These are phyloP conservation scores for Palythoa heliodiscus DNA, from an alignment of 92 coral and sea anemone genomes.

Conservation along the genomic window DNA sequence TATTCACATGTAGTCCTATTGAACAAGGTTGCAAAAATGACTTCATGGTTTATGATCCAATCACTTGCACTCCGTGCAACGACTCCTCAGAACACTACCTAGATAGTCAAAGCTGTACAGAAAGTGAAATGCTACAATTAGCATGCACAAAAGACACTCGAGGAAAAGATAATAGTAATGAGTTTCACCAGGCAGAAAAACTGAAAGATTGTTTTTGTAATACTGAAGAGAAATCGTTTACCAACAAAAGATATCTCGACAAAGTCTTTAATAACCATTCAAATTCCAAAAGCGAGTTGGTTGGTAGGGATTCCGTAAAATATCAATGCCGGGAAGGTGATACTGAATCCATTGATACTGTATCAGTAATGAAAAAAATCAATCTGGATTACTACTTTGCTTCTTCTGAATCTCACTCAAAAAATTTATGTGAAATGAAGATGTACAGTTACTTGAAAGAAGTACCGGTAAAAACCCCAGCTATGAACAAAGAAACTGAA, in stretches of 20 bases:
- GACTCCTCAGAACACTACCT: not conserved
- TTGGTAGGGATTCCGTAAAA: not conserved
- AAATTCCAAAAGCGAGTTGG: not conserved
- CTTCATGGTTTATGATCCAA: not conserved
- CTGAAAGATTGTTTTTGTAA: not conserved
- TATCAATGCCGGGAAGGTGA: not conserved
- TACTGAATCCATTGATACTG: not conserved
- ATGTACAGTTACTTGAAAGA: too few species aligned
- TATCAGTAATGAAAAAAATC: not conserved
- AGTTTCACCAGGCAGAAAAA: not conserved
- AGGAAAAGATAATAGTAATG: not conserved
- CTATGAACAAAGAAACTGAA: not conserved
- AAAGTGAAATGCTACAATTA: not conserved
- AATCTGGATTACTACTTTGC: not conserved
- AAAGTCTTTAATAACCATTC: not conserved
- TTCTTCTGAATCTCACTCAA: not conserved
- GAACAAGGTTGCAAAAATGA: not conserved
- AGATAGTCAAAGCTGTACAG: not conserved
- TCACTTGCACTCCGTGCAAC: not conserved
- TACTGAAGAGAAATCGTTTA: not conserved
- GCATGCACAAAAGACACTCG: not conserved
- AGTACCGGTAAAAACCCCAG: not conserved
- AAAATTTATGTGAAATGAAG: not conserved
- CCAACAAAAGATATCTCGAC: not conserved
- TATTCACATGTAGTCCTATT: conserved; percentile 4